Base-by-base conservation (phyloP, 2,797 vertebrate species). In the Onychomys arenicola region DNA sequence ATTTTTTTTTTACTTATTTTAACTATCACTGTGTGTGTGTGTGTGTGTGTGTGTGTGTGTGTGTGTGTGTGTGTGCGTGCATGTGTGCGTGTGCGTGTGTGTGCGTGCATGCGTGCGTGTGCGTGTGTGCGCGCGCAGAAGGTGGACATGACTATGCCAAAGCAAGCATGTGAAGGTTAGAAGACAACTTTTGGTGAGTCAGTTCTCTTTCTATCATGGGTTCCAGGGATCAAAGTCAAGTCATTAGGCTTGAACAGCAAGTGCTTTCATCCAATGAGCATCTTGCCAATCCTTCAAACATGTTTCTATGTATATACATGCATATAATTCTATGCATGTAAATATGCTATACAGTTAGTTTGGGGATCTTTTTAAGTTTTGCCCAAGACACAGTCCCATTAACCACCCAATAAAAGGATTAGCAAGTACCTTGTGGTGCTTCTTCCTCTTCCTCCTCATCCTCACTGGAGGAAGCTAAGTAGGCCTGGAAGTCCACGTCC, bases 401-500 rank as follows among this genome's bases (percentile, higher is more conserved):
- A 90, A 63, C 13, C 76, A 91, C 34, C 82, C 40, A 90, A 23
- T 49, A 82, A 91, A 97, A 43, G 92, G 49, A 84, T 67, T 59
- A 91, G 85, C 29, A 92, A 80, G 16, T 97, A 98, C 98, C 96
- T 95, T 90, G 92, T 32, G 95, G 88, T 14, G 96, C 94, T 27
- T 97, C 98, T 84, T 98, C 95, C 57, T 97, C 98, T 0, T 98
- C 99, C 2, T 99, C 99, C 2, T 99, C 99, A 2, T 99, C 99
- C 55, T 99, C 99, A 80, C 99, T 99, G 95, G 99, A 99, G 1
- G 99, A 99, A 95, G 99, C 99, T 98, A 99, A 99, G 96, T 99
- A 99, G 81, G 99, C 99, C 89, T 99, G 99, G 97, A 99, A 99
- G 99, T 99, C 99, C 99, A 99, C 99, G 91, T 99, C 99, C 96